Evolutionary conservation across 1,140 invertebrate genomes (phyloP).

Genomic region (Antheraea mylitta): DNA sequence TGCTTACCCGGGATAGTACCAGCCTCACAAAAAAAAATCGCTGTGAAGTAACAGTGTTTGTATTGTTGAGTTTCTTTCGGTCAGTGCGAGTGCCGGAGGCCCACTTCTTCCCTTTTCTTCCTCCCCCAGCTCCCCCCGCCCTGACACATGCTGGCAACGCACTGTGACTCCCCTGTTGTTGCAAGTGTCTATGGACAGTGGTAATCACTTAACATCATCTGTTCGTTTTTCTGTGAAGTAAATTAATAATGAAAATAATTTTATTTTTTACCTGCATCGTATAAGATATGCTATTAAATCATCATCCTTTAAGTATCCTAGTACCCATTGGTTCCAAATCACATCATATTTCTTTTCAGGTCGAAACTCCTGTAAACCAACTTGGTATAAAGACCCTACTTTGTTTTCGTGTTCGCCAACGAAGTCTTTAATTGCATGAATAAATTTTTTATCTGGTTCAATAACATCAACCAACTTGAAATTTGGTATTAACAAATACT

Average conservation of each 20-base stretch:
- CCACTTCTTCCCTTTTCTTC: too few species aligned
- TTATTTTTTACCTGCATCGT: slow-evolving; percentile 81
- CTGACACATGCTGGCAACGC: too few species aligned
- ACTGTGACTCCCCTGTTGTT: too few species aligned
- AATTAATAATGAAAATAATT: neutral
- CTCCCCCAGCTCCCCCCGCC: too few species aligned
- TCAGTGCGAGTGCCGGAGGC: too few species aligned
- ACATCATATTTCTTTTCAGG: slow-evolving; percentile 93
- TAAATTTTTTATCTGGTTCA: slow-evolving; percentile 94
- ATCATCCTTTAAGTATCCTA: slow-evolving; percentile 93
- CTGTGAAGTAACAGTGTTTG: too few species aligned
- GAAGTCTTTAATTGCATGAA: slow-evolving; percentile 79
- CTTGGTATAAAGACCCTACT: slow-evolving; percentile 85
- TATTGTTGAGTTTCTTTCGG: too few species aligned
- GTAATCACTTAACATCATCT: too few species aligned
- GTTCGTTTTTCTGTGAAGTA: too few species aligned
- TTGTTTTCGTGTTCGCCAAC: slow-evolving; percentile 68
- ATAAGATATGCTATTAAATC: slow-evolving; percentile 93
- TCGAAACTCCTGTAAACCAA: slow-evolving; percentile 92
- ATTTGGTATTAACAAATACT: slow-evolving; percentile 89
- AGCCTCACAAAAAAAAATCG: too few species aligned
- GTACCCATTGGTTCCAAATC: slow-evolving; percentile 99
- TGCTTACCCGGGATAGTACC: too few species aligned
- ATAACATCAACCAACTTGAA: slow-evolving; percentile 96
- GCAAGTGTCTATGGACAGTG: too few species aligned